Percentiles rank a stretch among this genome's conserved stretches.
These are phyloP conservation scores for Burhinus oedicnemus DNA, from an alignment of 2,113 vertebrate genomes.

Conservation along the genomic window DNA sequence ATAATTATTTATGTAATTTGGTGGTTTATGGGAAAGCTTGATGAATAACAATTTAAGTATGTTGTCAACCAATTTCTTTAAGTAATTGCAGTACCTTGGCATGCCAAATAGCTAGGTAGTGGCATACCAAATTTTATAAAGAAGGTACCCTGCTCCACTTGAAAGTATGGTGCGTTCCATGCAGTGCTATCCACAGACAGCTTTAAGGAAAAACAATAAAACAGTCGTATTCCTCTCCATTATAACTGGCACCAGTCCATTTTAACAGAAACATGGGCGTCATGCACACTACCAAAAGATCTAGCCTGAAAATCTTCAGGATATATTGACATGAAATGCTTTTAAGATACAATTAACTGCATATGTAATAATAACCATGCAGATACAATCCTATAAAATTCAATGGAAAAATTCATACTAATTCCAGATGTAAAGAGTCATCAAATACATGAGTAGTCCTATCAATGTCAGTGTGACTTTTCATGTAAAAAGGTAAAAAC, in stretches of 20 bases:
- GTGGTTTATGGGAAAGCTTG: background rate
- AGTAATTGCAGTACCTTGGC: background rate
- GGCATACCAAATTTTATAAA: background rate
- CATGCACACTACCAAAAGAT: background rate
- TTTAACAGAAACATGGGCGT: background rate
- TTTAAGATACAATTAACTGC: background rate
- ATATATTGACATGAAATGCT: background rate
- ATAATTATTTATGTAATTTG: background rate
- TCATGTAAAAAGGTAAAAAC: background rate
- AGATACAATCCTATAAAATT: background rate
- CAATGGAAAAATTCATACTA: background rate
- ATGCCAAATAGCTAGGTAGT: background rate
- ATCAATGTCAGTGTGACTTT: background rate
- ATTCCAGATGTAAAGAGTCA: background rate
- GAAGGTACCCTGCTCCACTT: background rate
- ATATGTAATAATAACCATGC: background rate
- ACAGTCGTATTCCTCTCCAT: background rate
- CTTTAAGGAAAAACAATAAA: background rate
- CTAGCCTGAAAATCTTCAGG: background rate
- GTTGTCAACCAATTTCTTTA: background rate
- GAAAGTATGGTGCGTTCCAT: background rate
- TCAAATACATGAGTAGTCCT: background rate
- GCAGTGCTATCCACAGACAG: background rate
- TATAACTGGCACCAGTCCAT: background rate
- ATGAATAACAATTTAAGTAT: background rate